Conservation (phyloP, 2,888 invertebrate species). For the Isoperla grammatica region DNA sequence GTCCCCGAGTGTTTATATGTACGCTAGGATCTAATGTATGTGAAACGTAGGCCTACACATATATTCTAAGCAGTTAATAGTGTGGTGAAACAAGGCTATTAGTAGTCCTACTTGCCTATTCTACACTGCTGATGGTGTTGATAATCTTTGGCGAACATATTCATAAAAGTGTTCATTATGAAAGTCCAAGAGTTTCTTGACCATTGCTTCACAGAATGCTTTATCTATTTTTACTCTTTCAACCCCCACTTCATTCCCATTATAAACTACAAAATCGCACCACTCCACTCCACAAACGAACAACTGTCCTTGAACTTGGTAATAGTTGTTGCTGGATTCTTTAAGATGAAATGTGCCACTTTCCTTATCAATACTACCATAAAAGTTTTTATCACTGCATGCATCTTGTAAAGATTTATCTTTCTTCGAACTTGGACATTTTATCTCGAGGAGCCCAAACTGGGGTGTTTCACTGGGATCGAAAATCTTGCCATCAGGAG, state of each 20-base stretch:
- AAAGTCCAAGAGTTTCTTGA: not conserved
- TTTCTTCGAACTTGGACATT: not conserved
- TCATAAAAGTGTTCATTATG: not conserved
- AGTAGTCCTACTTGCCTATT: too few relatives aligned
- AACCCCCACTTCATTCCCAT: not conserved
- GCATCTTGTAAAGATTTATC: not conserved
- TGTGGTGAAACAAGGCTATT: too few relatives aligned
- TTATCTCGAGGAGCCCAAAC: slow-evolving; percentile 5
- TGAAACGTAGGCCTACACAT: not conserved
- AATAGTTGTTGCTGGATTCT: not conserved
- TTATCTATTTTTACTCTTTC: not conserved
- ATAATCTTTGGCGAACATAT: not conserved
- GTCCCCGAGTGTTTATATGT: too few relatives aligned
- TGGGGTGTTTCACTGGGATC: not conserved
- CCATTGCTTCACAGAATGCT: not conserved
- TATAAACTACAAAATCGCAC: slow-evolving; percentile 6
- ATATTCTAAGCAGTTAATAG: too few relatives aligned
- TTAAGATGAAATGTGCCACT: not conserved
- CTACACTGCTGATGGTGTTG: too few relatives aligned
- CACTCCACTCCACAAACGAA: not conserved
- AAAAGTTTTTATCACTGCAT: not conserved
- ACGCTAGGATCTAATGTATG: too few relatives aligned
- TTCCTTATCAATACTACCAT: not conserved
- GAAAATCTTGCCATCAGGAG: slow-evolving; percentile 9
- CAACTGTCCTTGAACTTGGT: slow-evolving; percentile 10